These are phyloP conservation scores for Cynopterus brachyotis DNA, from an alignment of 2,113 vertebrate species.

Conservation along the genomic window DNA sequence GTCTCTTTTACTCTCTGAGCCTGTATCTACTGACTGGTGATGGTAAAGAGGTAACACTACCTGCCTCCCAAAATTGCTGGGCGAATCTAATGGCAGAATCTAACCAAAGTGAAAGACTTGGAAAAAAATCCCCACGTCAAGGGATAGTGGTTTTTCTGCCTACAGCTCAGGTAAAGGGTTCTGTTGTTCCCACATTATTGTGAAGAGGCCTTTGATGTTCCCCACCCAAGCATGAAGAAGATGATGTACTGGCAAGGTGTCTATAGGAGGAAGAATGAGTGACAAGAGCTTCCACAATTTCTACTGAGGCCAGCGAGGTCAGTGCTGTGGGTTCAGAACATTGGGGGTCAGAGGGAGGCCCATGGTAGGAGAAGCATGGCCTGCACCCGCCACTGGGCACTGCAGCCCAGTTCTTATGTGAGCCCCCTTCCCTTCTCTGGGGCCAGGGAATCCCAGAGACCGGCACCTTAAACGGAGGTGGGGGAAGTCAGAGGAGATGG, in stretches of 20 bases:
- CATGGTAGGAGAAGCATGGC: background rate
- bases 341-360: background rate
- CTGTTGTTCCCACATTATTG: background rate
- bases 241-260: background rate
- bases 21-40: background rate
- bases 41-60: background rate
- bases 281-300: background rate
- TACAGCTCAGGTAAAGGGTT: background rate
- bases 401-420: background rate
- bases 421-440: background rate
- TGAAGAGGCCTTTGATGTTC: background rate
- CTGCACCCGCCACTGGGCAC: background rate
- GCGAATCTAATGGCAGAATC: background rate
- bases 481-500: background rate
- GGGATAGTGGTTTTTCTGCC: background rate
- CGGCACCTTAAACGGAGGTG: background rate
- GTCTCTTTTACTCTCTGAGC: background rate
- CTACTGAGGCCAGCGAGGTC: background rate
- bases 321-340: background rate
- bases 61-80: background rate
- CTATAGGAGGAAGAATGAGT: background rate
- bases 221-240: background rate
- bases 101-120: background rate
- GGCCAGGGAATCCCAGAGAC: background rate
- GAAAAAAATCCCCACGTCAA: background rate